phyloP scores from a whole-genome alignment of 2,113 vertebrate species.

The Oxyura jamaicensis region DNA sequence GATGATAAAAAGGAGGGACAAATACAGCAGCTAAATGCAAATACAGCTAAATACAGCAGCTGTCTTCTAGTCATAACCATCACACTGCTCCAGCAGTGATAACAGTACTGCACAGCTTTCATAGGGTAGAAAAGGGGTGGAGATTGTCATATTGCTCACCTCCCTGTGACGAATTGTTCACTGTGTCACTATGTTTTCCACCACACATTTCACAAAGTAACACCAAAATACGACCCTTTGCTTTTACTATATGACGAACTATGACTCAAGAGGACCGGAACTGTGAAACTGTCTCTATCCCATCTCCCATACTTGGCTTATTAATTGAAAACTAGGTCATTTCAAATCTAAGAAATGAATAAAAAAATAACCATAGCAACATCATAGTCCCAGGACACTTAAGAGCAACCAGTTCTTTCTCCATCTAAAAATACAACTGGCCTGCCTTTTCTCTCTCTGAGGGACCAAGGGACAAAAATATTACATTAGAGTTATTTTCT shows the following conservation, averaged over 20 bases:
- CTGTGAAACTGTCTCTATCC: background rate
- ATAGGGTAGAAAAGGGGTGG: background rate
- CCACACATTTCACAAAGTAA: background rate
- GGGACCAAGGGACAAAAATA: background rate
- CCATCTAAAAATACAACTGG: background rate
- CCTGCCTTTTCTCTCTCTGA: background rate
- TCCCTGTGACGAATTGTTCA: background rate
- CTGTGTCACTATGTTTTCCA: background rate
- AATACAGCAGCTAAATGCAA: too few relatives aligned
- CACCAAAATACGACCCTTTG: background rate
- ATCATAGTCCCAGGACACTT: background rate
- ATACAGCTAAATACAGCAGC: background rate
- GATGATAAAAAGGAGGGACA: background rate
- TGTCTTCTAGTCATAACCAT: background rate
- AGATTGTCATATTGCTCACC: background rate
- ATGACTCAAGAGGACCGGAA: background rate
- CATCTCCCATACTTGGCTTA: background rate
- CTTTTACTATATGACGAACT: background rate
- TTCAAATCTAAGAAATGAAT: conserved; percentile 1
- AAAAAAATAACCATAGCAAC: background rate
- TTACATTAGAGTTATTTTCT: background rate
- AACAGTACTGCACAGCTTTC: background rate
- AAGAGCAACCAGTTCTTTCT: background rate
- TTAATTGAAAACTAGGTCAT: conserved; percentile 22
- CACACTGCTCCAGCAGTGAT: background rate